phyloP scores from a whole-genome alignment of 2,113 vertebrate species.

The Nestor notabilis region DNA sequence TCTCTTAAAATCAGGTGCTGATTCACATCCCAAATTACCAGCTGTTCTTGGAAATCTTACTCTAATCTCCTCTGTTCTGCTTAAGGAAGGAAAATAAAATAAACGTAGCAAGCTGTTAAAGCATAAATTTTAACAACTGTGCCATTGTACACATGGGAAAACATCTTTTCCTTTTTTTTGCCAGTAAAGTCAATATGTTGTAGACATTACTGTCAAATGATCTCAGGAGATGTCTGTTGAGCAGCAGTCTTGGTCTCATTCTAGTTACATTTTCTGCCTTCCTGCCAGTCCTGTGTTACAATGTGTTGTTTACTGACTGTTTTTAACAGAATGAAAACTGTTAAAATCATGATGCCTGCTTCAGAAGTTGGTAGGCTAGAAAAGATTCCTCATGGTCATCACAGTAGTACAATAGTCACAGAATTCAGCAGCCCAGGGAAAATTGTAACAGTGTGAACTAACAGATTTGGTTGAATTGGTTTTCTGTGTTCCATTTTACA shows the following conservation, averaged over 20 bases:
- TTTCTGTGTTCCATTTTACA: background rate
- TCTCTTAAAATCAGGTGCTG: background rate
- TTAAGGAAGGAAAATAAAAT: background rate
- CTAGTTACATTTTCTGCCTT: background rate
- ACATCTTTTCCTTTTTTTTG: background rate
- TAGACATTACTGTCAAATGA: background rate
- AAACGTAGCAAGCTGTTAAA: background rate
- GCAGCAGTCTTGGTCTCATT: background rate
- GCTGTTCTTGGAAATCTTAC: background rate
- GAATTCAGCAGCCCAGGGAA: background rate
- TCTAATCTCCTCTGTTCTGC: background rate
- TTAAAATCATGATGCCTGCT: background rate
- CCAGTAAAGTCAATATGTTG: background rate
- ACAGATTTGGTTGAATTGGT: background rate
- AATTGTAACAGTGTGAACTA: background rate
- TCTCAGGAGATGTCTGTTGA: background rate
- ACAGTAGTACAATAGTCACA: background rate
- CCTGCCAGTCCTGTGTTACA: background rate
- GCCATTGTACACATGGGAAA: background rate
- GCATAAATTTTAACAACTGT: background rate
- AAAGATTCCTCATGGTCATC: background rate
- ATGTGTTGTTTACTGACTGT: background rate
- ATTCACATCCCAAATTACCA: background rate
- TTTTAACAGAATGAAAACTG: background rate
- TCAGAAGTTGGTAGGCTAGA: background rate